Evolutionary conservation across 2,113 vertebrate species (phyloP).

Genomic region (Cyphomyrus plagiostoma): DNA sequence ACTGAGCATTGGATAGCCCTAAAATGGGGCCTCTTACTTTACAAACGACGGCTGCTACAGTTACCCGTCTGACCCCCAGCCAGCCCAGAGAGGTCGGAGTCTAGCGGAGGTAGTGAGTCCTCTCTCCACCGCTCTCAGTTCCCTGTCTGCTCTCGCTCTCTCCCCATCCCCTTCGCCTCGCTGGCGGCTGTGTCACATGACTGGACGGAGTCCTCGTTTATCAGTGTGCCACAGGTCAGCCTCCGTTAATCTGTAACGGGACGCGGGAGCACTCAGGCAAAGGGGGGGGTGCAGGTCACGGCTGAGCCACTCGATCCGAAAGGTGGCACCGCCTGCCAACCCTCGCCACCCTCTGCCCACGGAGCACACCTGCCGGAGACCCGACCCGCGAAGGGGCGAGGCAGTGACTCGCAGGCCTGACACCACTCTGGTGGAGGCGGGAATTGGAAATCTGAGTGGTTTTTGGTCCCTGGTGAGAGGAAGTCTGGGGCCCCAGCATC

Average conservation of each 20-base stretch:
- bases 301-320: background rate
- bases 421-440: background rate
- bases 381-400: background rate
- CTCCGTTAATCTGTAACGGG: conserved; percentile 14
- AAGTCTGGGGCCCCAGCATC: background rate
- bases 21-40: background rate
- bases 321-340: background rate
- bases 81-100: background rate
- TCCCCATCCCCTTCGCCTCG: background rate
- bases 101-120: background rate
- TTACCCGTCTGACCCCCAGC: background rate
- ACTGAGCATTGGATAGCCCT: background rate
- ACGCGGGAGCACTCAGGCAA: background rate
- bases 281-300: background rate
- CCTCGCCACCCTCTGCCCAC: background rate
- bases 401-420: background rate
- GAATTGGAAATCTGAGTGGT: background rate
- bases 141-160: background rate
- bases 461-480: background rate
- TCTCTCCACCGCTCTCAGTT: background rate
- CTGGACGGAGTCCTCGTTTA: background rate
- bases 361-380: background rate
- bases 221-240: conserved; percentile 3
- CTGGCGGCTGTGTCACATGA: background rate
- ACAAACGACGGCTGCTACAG: background rate